These are phyloP conservation scores for Thalassaphorura encarpata DNA, from an alignment of 1,140 invertebrate species.

Conservation along the genomic window DNA sequence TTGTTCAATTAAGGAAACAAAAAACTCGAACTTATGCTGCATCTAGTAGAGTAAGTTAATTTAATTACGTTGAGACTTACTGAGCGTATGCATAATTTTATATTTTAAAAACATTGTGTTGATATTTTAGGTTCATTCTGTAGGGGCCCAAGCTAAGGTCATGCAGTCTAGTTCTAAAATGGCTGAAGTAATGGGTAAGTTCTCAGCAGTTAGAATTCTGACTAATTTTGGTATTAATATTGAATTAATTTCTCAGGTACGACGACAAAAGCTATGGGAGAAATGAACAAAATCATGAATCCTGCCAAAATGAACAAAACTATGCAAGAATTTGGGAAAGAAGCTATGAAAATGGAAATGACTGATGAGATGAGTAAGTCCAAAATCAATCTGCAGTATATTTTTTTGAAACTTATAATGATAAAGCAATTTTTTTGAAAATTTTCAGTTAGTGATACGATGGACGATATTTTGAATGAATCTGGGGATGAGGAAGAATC, in stretches of 20 bases:
- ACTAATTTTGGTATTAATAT: too few species aligned
- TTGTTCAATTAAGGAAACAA: constrained; percentile 76
- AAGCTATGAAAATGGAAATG: constrained; percentile 82
- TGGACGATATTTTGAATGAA: constrained; percentile 79
- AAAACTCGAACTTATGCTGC: constrained; percentile 70
- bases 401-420: too few species aligned
- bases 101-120: neutral
- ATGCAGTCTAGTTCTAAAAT: constrained; percentile 81
- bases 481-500: constrained; percentile 83
- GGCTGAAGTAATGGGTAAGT: constrained; percentile 74
- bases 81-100: neutral
- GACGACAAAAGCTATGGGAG: constrained; percentile 74
- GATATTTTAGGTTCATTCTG: constrained; percentile 52
- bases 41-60: constrained; percentile 51
- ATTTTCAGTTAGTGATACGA: constrained; percentile 70
- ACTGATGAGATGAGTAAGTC: constrained; percentile 83
- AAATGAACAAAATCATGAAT: constrained; percentile 79
- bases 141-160: constrained; percentile 71
- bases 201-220: too few species aligned
- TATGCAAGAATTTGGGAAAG: constrained; percentile 69
- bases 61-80: neutral
- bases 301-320: constrained; percentile 69
- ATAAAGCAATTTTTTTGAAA: constrained; percentile 5
- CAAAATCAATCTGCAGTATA: too few species aligned
- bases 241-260: too few species aligned